Conservation (phyloP, 92 coral and sea anemone species). For the Siderastrea siderea region DNA sequence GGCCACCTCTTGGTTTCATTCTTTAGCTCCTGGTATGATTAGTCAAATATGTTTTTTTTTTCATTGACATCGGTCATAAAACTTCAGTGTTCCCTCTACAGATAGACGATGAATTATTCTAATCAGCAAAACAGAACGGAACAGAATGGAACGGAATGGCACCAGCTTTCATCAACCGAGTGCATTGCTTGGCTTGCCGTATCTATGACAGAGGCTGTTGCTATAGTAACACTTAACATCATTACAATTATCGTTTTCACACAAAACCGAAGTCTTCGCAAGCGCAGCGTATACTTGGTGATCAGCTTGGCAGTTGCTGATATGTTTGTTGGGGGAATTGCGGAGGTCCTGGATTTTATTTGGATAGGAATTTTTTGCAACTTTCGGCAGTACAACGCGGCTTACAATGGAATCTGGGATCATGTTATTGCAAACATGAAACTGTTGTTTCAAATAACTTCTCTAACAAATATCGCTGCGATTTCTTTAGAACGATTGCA, state of each 20-base stretch:
- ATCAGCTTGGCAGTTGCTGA: conserved; percentile 3
- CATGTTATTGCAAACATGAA: neutral
- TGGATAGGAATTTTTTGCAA: neutral
- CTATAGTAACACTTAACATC: neutral
- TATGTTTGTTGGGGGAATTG: neutral
- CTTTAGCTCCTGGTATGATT: too few relatives aligned
- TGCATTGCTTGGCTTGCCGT: neutral
- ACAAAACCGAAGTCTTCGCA: conserved; percentile 1
- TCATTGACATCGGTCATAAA: too few relatives aligned
- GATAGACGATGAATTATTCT: neutral
- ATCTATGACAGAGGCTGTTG: neutral
- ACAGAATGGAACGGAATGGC: neutral
- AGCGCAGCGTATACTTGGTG: neutral
- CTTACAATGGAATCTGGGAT: neutral
- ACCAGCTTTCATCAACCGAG: neutral
- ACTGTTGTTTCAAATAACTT: neutral
- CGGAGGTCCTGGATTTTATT: neutral
- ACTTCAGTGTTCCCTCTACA: neutral
- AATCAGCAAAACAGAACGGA: neutral
- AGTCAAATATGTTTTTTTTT: too few relatives aligned
- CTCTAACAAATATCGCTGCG: neutral
- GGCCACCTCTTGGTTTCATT: too few relatives aligned
- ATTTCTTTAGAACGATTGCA: neutral
- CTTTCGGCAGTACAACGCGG: neutral
- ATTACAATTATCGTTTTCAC: neutral